Evolutionary conservation across 2,888 invertebrate genomes (phyloP), one percentile per base, ranked within the genome.

Genomic region (Tenthredo livida): DNA sequence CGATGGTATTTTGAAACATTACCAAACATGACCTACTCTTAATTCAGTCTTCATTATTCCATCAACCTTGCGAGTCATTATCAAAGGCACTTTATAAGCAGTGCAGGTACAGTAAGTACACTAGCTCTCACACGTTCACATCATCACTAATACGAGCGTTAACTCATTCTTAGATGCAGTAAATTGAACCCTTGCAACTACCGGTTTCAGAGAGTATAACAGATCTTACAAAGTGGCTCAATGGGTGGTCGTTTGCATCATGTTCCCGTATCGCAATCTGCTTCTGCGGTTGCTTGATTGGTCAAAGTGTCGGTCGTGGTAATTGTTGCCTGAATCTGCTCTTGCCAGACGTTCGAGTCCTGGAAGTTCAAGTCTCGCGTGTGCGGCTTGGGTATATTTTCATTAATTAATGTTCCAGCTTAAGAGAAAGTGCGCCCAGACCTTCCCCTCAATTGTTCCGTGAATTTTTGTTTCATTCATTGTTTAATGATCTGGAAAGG

Each of bases 191-290:
- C 15, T 25, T 12, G 17, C 25, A 73, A 54, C 29, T 17, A 50
- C 77, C 77, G 50, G 50, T 54, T 77, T 17, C 54, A 25, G n/a
- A 47, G 21, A 77, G 7, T 50, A 25, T 17, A 77, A 77, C n/a
- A 40, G 21, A 25, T 47, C n/a, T 33, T 54, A 33, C 47, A 29
- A 50, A 50, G 50, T 33, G 29, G 33, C 77, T 29, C 50, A 50
- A 33, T 29, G 54, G 77, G 50, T 77, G 29, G 7, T 17, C 33
- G 54, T 77, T 77, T 77, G 54, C 54, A 77, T 17, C 33, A 15
- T 77, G 77, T 77, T 50, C 29, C 54, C 77, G 54, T 77, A 77
- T 50, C 47, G 54, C 77, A 47, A 77, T 33, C 77, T 77, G 77
- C 77, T 77, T 77, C 50, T 29, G 29, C 33, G 54, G 77, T 77